Evolutionary conservation across 1,140 invertebrate genomes (phyloP), one percentile per base, ranked within the genome.

Genomic region (Drosophila setifemur): DNA sequence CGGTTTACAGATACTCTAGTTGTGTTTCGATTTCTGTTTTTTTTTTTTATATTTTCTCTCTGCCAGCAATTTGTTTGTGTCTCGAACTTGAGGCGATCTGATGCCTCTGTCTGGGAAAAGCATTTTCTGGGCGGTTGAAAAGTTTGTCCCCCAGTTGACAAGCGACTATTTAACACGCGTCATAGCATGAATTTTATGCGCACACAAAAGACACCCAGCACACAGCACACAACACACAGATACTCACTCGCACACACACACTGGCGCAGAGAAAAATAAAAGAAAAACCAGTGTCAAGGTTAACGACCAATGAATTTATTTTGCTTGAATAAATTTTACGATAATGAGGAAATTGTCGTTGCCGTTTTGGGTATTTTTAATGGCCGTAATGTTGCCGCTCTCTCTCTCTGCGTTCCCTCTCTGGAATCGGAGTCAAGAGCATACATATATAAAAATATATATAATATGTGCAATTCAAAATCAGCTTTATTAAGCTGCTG

Each of bases 261-360:
- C 39, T 25, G 37, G 26, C 14, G 11, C 14, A 9, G 43, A 18
- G 44, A 55, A 67, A 60, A 78, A 70, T 72, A 72, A 88, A 88
- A 82, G 88, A 78, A 89, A 89, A 90, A 88, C 78, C 89, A 90
- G 89, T 90, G 89, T 90, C 89, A 90, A 90, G 89, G 89, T 90
- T 90, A 90, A 90, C 89, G 89, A 90, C 89, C 89, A 90, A 90
- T 90, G 89, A 90, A 90, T 90, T 90, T 90, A 90, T 90, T 90
- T 90, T 90, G 88, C 89, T 88, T 90, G 88, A 90, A 90, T 90
- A 90, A 90, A 90, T 90, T 90, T 90, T 90, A 90, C 89, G 89
- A 89, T 90, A 89, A 90, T 90, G 88, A 89, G 88, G 88, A 89
- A 89, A 89, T 89, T 89, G 88, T 89, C 88, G 88, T 89, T 88